Base-by-base conservation (phyloP, 2,888 invertebrate genomes). In the Oligia latruncula region DNA sequence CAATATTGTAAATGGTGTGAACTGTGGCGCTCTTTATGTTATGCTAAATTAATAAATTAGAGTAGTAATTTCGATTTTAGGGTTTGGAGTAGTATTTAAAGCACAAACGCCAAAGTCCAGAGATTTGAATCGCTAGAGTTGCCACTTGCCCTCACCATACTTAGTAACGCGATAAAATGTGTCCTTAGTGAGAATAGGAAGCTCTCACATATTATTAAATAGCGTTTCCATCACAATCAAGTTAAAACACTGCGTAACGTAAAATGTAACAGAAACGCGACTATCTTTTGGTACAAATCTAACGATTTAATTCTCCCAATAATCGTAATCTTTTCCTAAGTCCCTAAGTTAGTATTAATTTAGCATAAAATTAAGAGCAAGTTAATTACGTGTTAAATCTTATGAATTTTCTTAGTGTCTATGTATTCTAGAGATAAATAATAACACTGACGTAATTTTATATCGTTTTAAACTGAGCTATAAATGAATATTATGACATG, bases 361-460 rank as follows among this genome's bases (percentile, higher is more conserved):
- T 75, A 82, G 83, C 52, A 75, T 62, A 49, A 66, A 29, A 23
- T 71, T 62, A 70, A 82, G 82, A 82, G 75, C 52, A 71, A 71
- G 35, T 83, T 40, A 78, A 35, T 76, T 74, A 88, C 67, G 80
- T 78, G 76, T 87, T 71, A 77, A 83, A 82, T 90, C 90, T 89
- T 89, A 89, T 89, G 90, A 90, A 89, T 90, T 84, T 83, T 88
- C 81, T 85, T 89, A 85, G 80, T 80, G 80, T 90, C 82, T 88
- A 90, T 84, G 35, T 80, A 85, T 46, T 66, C 35, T 43, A 15
- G 65, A 70, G 15, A 64, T 85, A 81, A 67, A 71, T 68, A 64
- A 62, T 76, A 49, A 65, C 46, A 43, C 15, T 74, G 40, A 65
- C 29, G 40, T 71, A 75, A 66, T 65, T 65, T 77, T 35, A 40